Percentiles rank a stretch among this genome's conserved stretches.
These are phyloP conservation scores for Stegastes partitus DNA, from an alignment of 2,113 vertebrate species.

Conservation along the genomic window DNA sequence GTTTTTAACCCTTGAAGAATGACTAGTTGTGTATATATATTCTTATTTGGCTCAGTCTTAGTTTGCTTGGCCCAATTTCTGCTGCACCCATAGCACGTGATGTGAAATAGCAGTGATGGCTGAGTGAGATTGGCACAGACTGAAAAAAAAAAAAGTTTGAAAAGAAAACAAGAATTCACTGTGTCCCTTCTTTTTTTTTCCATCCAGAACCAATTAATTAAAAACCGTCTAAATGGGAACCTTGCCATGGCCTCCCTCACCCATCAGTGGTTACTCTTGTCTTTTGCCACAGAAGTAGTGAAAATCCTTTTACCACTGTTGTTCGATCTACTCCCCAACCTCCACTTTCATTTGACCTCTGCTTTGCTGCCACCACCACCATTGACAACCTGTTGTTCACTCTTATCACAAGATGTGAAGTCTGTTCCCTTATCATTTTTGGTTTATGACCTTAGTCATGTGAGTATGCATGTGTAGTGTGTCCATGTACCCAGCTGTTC, in stretches of 20 bases:
- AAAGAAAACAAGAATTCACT: constrained; percentile 48
- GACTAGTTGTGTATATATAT: constrained; percentile 52
- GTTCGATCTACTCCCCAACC: constrained; percentile 67
- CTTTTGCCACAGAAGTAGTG: constrained; percentile 73
- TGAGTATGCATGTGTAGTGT: constrained; percentile 82
- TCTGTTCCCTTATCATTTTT: constrained; percentile 67
- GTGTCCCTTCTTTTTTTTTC: constrained; percentile 38
- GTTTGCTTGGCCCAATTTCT: constrained; percentile 77
- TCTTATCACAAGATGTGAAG: constrained; percentile 73
- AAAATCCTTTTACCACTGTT: constrained; percentile 75
- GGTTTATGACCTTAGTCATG: constrained; percentile 73
- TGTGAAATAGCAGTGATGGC: constrained; percentile 81
- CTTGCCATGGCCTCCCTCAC: constrained; percentile 79
- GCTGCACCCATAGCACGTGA: constrained; percentile 78
- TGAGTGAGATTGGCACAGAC: constrained; percentile 79
- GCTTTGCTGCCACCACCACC: constrained; percentile 78
- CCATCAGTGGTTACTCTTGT: constrained; percentile 80
- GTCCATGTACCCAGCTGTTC: constrained; percentile 64
- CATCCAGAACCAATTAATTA: constrained; percentile 65
- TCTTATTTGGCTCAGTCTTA: constrained; percentile 67
- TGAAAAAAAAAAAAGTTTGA: constrained; percentile 19
- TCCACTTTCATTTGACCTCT: constrained; percentile 79
- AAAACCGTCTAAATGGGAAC: constrained; percentile 48
- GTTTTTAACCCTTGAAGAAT: constrained; percentile 58
- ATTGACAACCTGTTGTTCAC: constrained; percentile 77